Base-by-base conservation (phyloP, 2,888 invertebrate species). In the Serrognathus titanus region DNA sequence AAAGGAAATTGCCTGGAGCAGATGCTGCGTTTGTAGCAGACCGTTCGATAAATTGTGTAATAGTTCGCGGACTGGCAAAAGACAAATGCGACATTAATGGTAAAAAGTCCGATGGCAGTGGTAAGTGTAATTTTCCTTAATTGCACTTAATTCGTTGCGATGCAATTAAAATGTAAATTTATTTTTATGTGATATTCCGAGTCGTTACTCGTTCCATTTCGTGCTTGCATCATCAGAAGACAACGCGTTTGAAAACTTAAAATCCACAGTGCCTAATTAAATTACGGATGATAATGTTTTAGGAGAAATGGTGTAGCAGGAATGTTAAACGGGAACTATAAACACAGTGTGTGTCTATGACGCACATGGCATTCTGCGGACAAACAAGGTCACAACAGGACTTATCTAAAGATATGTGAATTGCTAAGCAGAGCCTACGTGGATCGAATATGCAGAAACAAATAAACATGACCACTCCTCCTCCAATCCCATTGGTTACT, bases 401-500 rank as follows among this genome's bases (percentile, higher is more conserved):
- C 68, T 67, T 65, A 66, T 56, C 56, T 56, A 13, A 46, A 68
- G 67, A 66, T 68, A 70, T 70, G 69, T 70, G 69, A 69, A 71
- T 70, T 68, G 71, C 68, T 70, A 67, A 69, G 68, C 65, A 69
- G 66, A 43, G 52, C 48, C 67, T 71, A 73, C 72, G 71, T 71
- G 72, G 63, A 70, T 69, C 65, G 72, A 73, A 74, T 75, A 75
- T 75, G 74, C 75, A 73, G 71, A 75, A 73, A 74, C 75, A 72
- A 72, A 73, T 71, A 71, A 71, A 71, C 67, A 61, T 68, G 67
- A 70, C 75, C 74, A 72, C 77, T 71, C 76, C 69, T 66, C 64
- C 66, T 61, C 66, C 64, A 63, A 60, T 63, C 62, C 69, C 63
- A 75, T 75, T 75, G 75, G 75, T 67, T 63, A 62, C 62, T 62